phyloP scores from a whole-genome alignment of 2,888 invertebrate genomes.

The Torymus aiolomorphi region DNA sequence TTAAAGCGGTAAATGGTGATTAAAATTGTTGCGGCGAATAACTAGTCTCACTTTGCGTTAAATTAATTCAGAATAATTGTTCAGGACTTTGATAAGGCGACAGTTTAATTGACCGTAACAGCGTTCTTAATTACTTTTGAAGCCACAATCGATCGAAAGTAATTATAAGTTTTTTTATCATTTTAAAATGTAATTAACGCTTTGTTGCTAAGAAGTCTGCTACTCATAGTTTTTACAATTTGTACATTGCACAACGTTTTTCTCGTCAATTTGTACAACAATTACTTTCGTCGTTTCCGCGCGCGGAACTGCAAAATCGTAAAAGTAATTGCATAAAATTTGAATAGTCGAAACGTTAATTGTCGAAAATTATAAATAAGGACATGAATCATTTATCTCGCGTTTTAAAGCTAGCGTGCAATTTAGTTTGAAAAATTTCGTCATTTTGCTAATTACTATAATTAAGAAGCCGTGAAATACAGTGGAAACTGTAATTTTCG shows the following conservation, averaged over 20 bases:
- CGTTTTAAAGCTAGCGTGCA: conserved; percentile 23
- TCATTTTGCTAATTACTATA: conserved; percentile 45
- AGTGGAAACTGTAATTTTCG: conserved; percentile 23
- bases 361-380: conserved; percentile 44
- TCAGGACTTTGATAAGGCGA: conserved; percentile 5
- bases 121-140: conserved; percentile 23
- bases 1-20: background rate
- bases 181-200: background rate
- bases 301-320: conserved; percentile 26
- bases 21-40: background rate
- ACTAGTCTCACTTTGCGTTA: background rate
- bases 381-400: conserved; percentile 43
- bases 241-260: conserved; percentile 20
- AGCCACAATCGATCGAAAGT: conserved; percentile 19
- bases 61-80: conserved; percentile 7
- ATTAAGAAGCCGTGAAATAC: conserved; percentile 25
- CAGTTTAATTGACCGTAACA: conserved; percentile 27
- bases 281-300: conserved; percentile 33
- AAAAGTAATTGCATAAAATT: conserved; percentile 44
- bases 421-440: conserved; percentile 38
- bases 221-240: conserved; percentile 11
- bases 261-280: conserved; percentile 37
- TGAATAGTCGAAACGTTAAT: conserved; percentile 44
- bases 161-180: conserved; percentile 17
- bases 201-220: background rate